Evolutionary conservation across 2,797 vertebrate species (phyloP), one percentile per base, ranked within the genome.

Genomic region (Salarias fasciatus): DNA sequence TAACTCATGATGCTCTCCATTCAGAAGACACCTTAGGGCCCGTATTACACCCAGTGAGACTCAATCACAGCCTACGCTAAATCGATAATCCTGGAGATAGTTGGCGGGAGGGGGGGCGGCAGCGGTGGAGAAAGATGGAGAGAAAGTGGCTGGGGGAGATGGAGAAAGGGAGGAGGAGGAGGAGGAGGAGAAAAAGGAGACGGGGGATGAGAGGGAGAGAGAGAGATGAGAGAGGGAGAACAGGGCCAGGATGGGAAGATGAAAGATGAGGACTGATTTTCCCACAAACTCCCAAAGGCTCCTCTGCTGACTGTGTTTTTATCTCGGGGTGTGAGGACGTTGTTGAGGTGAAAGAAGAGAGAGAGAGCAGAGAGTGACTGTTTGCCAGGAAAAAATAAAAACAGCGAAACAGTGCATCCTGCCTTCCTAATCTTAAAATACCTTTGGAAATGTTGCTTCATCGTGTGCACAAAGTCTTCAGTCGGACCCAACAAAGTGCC

Each of bases 1-100:
- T 92, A 89, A 91, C 85, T 93, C 90, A 92, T 86, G 90, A 90
- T 89, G 89, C 86, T 92, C 88, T 91, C 83, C 87, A 87, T 90
- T 86, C 89, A 88, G 82, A 82, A 88, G 90, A 89, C 86, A 89
- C 92, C 90, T 92, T 83, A 85, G 90, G 90, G 89, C 85, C 87
- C 69, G 70, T 90, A 91, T 91, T 86, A 90, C 80, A 85, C 90
- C 86, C 89, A 72, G 79, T 68, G 88, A 91, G 91, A 89, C 90
- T 93, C 92, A 91, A 92, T 93, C 93, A 93, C 88, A 80, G 80
- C 86, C 84, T 85, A 90, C 86, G 77, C 85, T 83, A 91, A 89
- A 93, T 94, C 92, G 86, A 93, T 93, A 92, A 86, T 87, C 82
- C 88, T 59, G 74, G 84, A 88, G 87, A 90, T 86, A 82, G 88